A percentile compares a stretch with the other conserved stretches of the same genome.
These are phyloP conservation scores for Diorhabda elongata DNA, from an alignment of 1,140 invertebrate genomes.

Conservation along the genomic window DNA sequence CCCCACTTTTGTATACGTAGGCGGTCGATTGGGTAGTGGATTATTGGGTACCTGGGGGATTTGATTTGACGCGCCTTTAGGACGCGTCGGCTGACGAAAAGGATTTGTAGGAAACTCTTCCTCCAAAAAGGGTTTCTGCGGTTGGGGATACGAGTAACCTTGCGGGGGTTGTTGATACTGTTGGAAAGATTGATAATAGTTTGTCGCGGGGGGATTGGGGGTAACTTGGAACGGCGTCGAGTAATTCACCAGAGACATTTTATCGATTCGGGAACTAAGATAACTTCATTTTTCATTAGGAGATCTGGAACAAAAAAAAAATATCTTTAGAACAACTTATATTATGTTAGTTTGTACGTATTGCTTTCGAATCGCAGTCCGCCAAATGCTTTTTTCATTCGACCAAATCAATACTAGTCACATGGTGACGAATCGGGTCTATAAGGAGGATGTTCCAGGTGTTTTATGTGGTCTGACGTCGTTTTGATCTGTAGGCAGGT, in stretches of 20 bases:
- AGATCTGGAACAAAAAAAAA: no score
- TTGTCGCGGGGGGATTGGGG: slow-evolving; percentile 30
- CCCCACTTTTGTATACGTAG: slow-evolving; percentile 35
- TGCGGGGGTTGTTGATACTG: slow-evolving; percentile 26
- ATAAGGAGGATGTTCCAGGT: not conserved
- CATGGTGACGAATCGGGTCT: not conserved
- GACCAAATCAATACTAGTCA: not conserved
- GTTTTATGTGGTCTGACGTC: no score
- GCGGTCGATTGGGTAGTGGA: slow-evolving; percentile 13
- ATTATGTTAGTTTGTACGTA: not conserved
- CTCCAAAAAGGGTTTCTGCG: slow-evolving; percentile 39
- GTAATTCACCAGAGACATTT: slow-evolving; percentile 38
- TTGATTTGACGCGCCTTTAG: slow-evolving; percentile 21
- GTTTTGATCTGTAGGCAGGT: no score
- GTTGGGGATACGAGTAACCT: slow-evolving; percentile 40
- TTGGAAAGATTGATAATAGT: slow-evolving; percentile 29
- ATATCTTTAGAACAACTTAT: not conserved
- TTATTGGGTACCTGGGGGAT: slow-evolving; percentile 8
- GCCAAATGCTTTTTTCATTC: not conserved
- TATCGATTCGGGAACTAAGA: slow-evolving; percentile 1
- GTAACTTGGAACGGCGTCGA: slow-evolving; percentile 36
- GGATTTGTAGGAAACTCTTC: slow-evolving; percentile 35
- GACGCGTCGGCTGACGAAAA: slow-evolving; percentile 19
- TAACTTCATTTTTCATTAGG: no score
- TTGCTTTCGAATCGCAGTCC: no score